Evolutionary conservation across 2,113 vertebrate genomes (phyloP).

Genomic region (Oreocharis arfaki): DNA sequence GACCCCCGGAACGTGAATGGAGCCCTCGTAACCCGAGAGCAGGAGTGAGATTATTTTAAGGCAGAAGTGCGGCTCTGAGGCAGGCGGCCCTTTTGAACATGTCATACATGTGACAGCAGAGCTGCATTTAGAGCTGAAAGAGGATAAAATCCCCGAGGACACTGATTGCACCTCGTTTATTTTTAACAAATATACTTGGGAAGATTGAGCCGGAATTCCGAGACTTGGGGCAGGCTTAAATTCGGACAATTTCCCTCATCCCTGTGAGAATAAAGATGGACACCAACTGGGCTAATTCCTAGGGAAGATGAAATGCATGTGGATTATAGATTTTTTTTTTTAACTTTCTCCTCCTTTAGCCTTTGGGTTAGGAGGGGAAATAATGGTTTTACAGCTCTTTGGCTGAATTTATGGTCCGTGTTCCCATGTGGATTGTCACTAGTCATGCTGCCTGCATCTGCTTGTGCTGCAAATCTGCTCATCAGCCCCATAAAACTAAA

Average conservation of each 20-base stretch:
- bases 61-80: neutral
- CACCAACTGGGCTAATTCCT: neutral
- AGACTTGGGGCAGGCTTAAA: neutral
- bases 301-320: neutral
- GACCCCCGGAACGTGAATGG: neutral
- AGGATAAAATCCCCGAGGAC: neutral
- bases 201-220: neutral
- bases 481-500: neutral
- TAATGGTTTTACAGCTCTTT: neutral
- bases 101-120: slow-evolving; percentile 22
- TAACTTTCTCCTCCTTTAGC: neutral
- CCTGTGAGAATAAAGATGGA: neutral
- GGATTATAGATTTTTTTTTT: neutral
- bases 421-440: neutral
- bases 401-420: neutral
- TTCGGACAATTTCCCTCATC: neutral
- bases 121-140: slow-evolving; percentile 52
- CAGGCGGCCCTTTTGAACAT: neutral
- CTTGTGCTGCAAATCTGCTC: neutral
- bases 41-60: slow-evolving; percentile 9
- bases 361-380: neutral
- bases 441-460: neutral
- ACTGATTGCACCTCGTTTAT: neutral
- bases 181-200: neutral
- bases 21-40: neutral